Evolutionary conservation across 23 tunicate species (phyloP).

Genomic region (Ciona savignyi): DNA sequence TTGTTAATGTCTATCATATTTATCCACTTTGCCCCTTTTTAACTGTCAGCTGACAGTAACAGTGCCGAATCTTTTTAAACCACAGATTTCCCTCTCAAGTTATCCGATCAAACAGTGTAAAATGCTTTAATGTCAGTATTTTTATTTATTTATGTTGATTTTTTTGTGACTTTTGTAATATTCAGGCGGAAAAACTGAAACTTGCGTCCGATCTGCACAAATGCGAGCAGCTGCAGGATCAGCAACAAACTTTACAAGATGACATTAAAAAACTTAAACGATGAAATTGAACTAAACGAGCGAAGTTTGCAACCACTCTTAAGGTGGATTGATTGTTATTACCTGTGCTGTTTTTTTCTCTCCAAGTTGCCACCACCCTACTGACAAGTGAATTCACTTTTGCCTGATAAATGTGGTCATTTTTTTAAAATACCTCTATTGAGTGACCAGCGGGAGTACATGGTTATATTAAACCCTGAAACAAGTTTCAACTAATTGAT

Average conservation of each 20-base stretch:
- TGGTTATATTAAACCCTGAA: no score
- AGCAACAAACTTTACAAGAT: neutral
- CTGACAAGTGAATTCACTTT: neutral
- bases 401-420: neutral
- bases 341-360: neutral
- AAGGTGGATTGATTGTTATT: constrained; percentile 4
- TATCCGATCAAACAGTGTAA: no score
- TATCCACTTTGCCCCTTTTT: no score
- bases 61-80: no score
- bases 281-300: constrained; percentile 5
- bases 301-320: neutral
- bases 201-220: constrained; percentile 65
- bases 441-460: no score
- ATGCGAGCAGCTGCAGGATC: constrained; percentile 44
- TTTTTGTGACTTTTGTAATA: neutral
- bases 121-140: neutral
- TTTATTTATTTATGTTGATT: neutral
- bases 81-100: no score
- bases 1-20: no score
- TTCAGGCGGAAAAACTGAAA: constrained; percentile 54
- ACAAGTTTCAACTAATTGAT: no score
- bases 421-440: no score
- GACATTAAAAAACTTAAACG: constrained; percentile 15
- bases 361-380: neutral
- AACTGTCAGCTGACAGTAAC: no score